A percentile compares a stretch with the other conserved stretches of the same genome.
These are phyloP conservation scores for Lymantria dispar DNA, from an alignment of 2,888 invertebrate genomes.

Conservation along the genomic window DNA sequence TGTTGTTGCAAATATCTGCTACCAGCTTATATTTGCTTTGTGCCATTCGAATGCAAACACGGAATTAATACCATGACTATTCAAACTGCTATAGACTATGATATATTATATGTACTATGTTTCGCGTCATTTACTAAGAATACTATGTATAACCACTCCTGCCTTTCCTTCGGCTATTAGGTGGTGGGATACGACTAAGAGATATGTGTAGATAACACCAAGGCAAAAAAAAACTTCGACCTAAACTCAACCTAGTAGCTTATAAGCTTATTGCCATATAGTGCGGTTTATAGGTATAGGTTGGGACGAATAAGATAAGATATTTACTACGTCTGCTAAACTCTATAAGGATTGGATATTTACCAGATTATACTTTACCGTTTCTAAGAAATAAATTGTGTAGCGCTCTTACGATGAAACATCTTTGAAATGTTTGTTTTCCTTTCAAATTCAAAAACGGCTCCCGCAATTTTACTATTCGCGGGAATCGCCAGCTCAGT, in stretches of 20 bases:
- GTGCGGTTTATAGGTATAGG: not conserved
- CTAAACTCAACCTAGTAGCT: too few relatives aligned
- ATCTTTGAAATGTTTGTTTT: constrained; percentile 72
- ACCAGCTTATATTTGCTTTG: not conserved
- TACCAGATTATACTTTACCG: constrained; percentile 47
- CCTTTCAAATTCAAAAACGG: constrained; percentile 68
- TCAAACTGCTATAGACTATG: constrained; percentile 1
- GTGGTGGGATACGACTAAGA: too few relatives aligned
- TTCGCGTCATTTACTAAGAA: too few relatives aligned
- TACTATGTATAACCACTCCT: too few relatives aligned
- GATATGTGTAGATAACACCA: too few relatives aligned
- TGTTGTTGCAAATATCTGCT: constrained; percentile 14
- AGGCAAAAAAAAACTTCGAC: too few relatives aligned
- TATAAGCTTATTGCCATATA: not conserved
- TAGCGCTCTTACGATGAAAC: constrained; percentile 69
- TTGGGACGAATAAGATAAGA: too few relatives aligned
- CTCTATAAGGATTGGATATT: constrained; percentile 32
- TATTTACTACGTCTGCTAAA: too few relatives aligned
- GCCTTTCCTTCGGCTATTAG: too few relatives aligned
- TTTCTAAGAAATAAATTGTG: constrained; percentile 63
- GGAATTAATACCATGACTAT: constrained; percentile 15
- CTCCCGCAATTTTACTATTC: constrained; percentile 68
- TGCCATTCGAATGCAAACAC: constrained; percentile 3
- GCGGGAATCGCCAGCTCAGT: constrained; percentile 54
- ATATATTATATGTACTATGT: not conserved